These are phyloP conservation scores for Limenitis camilla DNA, from an alignment of 2,888 invertebrate genomes.

Conservation along the genomic window DNA sequence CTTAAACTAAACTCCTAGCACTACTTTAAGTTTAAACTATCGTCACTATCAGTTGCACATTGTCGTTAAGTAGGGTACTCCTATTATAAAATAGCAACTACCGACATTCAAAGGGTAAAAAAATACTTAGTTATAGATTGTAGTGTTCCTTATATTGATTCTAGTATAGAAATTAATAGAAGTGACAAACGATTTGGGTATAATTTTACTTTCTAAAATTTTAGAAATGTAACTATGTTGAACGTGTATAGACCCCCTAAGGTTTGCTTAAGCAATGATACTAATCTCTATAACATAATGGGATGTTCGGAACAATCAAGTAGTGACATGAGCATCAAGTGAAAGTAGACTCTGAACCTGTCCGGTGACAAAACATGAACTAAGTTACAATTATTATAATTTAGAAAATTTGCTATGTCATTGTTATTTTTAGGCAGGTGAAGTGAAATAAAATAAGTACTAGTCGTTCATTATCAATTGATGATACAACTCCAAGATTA, in stretches of 20 bases:
- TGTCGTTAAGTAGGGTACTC: too few relatives aligned
- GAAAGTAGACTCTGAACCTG: slow-evolving; percentile 44
- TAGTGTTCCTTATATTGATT: too few relatives aligned
- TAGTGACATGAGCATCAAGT: slow-evolving; percentile 35
- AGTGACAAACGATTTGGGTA: too few relatives aligned
- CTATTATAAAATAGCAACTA: too few relatives aligned
- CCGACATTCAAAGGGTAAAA: too few relatives aligned
- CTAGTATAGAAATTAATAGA: too few relatives aligned
- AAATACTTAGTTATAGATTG: too few relatives aligned
- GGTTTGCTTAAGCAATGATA: slow-evolving; percentile 10
- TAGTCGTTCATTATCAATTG: not conserved
- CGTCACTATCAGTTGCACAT: too few relatives aligned
- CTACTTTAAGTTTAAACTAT: too few relatives aligned
- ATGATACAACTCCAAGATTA: too few relatives aligned
- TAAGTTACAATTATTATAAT: slow-evolving; percentile 6
- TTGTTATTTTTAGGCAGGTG: not conserved
- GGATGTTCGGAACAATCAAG: slow-evolving; percentile 25
- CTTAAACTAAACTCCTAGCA: too few relatives aligned
- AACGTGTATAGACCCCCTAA: not conserved
- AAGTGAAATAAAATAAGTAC: not conserved
- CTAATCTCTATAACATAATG: slow-evolving; percentile 22
- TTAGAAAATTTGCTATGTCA: not conserved
- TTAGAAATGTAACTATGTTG: not conserved
- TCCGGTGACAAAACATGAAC: slow-evolving; percentile 37
- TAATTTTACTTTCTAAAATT: not conserved